Percentiles rank a stretch among this genome's conserved stretches.
phyloP scores from a whole-genome alignment of 2,797 vertebrate species.

The Xenopus petersii region DNA sequence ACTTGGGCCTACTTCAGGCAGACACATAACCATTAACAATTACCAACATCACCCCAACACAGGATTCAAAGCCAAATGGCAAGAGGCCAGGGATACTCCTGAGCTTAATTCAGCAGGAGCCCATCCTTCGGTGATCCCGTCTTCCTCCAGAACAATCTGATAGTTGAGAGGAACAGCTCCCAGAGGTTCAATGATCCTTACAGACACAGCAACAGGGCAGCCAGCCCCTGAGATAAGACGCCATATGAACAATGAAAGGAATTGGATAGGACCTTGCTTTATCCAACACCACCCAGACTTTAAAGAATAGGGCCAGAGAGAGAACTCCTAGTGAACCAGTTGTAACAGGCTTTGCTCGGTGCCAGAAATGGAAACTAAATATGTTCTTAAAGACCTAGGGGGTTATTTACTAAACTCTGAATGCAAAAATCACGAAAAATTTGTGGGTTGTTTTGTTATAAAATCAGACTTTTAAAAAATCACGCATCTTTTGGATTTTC shows the following conservation, averaged over 20 bases:
- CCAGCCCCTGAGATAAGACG: slow-evolving; percentile 81
- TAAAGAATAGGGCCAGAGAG: slow-evolving; percentile 65
- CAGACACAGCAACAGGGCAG: slow-evolving; percentile 70
- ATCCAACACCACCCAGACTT: slow-evolving; percentile 68
- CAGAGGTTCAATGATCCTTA: slow-evolving; percentile 65
- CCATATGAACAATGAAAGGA: slow-evolving; percentile 84
- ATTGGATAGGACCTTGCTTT: slow-evolving; percentile 66
- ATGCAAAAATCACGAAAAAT: too few species aligned
- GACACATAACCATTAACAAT: slow-evolving; percentile 29
- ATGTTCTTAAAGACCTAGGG: not conserved
- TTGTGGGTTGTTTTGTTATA: too few species aligned
- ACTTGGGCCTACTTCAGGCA: slow-evolving; percentile 16
- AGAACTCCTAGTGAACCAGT: slow-evolving; percentile 32
- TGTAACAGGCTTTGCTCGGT: slow-evolving; percentile 1
- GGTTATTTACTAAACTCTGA: too few species aligned
- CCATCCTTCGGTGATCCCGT: slow-evolving; percentile 42
- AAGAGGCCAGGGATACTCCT: slow-evolving; percentile 39
- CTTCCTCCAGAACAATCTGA: slow-evolving; percentile 45
- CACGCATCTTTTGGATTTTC: too few species aligned
- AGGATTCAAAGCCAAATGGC: slow-evolving; percentile 36
- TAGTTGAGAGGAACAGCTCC: slow-evolving; percentile 44
- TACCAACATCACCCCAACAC: slow-evolving; percentile 34
- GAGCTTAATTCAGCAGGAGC: slow-evolving; percentile 24
- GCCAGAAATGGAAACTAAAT: slow-evolving; percentile 14
- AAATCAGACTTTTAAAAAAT: too few species aligned